Evolutionary conservation across 2,888 invertebrate species (phyloP), one percentile per base, ranked within the genome.

Genomic region (Synanthedon myopaeformis): DNA sequence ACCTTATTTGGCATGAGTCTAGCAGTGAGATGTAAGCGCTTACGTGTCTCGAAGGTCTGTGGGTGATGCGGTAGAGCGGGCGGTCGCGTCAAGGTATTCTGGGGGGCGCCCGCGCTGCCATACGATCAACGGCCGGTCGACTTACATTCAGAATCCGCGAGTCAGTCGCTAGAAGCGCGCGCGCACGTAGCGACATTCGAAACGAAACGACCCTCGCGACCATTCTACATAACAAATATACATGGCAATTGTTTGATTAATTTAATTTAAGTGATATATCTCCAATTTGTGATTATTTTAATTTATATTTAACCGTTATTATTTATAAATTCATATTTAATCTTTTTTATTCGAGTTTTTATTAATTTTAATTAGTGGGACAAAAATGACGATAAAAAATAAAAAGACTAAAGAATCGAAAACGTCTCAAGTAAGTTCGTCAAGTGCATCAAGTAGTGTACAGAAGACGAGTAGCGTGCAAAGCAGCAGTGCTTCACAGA

Each of bases 311-410:
- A 80, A 79, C 72, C 75, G 63, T 66, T 65, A 52, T 68, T 49
- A 28, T 49, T 17, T 45, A 45, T 14, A 45, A 45, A n/a, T 11
- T 45, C 5, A 49, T 17, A 42, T 12, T 42, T 50, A 41, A 19
- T 52, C 17, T 19, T 49, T 17, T 12, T 12, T 49, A 49, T 70
- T 64, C 60, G 60, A 61, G 53, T 54, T 56, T 58, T 65, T 62
- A 62, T 67, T 66, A 65, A 72, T 70, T 62, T 65, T 56, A 57
- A 49, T 55, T 58, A 63, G 79, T 79, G 82, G 64, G 67, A 75
- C 67, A 72, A 87, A 84, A 82, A 88, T 88, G 88, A 87, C 88
- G 65, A 86, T 88, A 72, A 88, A 88, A 82, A 87, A 86, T 76
- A 88, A 88, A 87, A 88, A 88, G 83, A 86, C 82, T 86, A 87